These are phyloP conservation scores for Rotaria sp. DNA, from an alignment of 2,888 invertebrate species.

Conservation along the genomic window DNA sequence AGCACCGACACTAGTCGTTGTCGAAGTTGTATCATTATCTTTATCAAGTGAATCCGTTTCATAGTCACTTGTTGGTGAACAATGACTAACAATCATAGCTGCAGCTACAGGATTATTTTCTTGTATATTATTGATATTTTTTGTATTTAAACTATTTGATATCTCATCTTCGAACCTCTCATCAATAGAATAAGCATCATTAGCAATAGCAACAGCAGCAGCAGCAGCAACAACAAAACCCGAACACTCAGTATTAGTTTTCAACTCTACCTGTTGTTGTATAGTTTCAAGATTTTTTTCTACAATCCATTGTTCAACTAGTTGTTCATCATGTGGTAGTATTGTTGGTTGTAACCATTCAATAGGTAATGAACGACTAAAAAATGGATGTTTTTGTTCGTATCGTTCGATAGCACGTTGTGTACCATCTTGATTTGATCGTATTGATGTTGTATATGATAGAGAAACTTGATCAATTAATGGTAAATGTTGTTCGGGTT, in stretches of 20 bases:
- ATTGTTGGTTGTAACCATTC: not conserved
- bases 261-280: not conserved
- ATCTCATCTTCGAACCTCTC: not conserved
- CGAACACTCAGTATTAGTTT: not conserved
- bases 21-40: not conserved
- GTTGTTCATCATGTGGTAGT: not conserved
- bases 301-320: not conserved
- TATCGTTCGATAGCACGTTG: slow-evolving; percentile 5
- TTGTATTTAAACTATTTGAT: not conserved
- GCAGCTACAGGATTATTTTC: not conserved
- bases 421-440: not conserved
- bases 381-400: not conserved
- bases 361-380: not conserved
- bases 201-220: not conserved
- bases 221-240: not conserved
- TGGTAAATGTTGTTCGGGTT: slow-evolving; percentile 15
- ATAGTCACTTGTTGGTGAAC: slow-evolving; percentile 27
- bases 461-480: slow-evolving; percentile 8
- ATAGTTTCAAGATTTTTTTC: slow-evolving; percentile 11
- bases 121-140: not conserved
- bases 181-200: not conserved
- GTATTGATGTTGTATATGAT: not conserved
- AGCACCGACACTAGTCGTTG: not conserved
- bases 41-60: slow-evolving; percentile 27
- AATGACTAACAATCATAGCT: not conserved